Evolutionary conservation across 2,113 vertebrate genomes (phyloP).

Genomic region (Formicarius rufipectus): DNA sequence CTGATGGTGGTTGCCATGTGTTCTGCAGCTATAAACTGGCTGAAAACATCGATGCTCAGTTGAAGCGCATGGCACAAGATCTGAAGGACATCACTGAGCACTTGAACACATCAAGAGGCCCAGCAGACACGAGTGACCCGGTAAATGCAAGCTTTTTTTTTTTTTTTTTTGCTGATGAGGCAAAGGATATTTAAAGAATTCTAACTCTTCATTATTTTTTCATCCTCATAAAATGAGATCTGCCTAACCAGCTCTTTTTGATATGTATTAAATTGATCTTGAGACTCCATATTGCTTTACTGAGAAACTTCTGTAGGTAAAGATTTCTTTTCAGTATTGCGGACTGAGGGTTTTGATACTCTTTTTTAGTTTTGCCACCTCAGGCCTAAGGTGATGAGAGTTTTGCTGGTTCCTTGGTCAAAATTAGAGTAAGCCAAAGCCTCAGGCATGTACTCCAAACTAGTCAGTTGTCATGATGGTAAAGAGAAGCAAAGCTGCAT

Average conservation of each 20-base stretch:
- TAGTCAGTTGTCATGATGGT: neutral
- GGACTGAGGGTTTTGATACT: neutral
- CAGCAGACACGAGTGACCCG: conserved; percentile 81
- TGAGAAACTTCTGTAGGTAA: neutral
- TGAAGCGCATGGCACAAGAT: conserved; percentile 91
- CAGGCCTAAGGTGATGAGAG: neutral
- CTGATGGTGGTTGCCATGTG: neutral
- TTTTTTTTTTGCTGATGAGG: neutral
- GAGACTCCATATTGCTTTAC: neutral
- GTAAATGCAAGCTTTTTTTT: conserved; percentile 58
- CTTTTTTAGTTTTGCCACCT: neutral
- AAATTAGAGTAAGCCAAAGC: neutral
- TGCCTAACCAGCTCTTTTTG: neutral
- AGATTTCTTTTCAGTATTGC: neutral
- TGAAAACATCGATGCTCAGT: conserved; percentile 88
- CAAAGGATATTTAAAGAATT: neutral
- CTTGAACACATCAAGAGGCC: conserved; percentile 82
- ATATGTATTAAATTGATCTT: neutral
- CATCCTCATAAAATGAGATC: neutral
- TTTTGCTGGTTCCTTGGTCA: neutral
- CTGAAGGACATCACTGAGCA: conserved; percentile 90
- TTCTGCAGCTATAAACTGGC: conserved; percentile 85
- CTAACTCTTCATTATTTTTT: neutral
- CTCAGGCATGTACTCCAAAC: neutral
- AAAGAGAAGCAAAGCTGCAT: neutral